A percentile compares a stretch with the other conserved stretches of the same genome.
Conservation (phyloP, 2,113 vertebrate species). For the Calonectris borealis region DNA sequence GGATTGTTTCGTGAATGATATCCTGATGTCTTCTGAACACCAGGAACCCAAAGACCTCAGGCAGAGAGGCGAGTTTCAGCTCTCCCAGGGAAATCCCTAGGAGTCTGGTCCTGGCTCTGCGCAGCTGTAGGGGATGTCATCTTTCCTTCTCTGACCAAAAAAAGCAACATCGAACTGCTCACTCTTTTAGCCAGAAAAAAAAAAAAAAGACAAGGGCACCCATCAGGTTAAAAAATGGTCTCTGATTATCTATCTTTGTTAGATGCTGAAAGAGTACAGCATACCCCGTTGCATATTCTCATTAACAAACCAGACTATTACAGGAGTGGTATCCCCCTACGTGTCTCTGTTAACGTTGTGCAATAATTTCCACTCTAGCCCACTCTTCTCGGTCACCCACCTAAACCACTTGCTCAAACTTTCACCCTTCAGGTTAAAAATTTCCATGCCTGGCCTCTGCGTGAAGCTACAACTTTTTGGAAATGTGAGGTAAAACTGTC, state of each 20-base stretch:
- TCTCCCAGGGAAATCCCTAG: not conserved
- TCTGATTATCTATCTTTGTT: not conserved
- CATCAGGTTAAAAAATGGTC: not conserved
- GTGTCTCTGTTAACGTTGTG: not conserved
- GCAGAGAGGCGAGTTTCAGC: not conserved
- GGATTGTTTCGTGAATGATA: not conserved
- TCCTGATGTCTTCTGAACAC: not conserved
- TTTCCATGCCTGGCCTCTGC: not conserved
- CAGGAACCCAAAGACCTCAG: not conserved
- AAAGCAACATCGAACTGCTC: not conserved
- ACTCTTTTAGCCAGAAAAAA: not conserved
- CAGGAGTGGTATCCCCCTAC: not conserved
- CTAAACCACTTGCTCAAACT: not conserved
- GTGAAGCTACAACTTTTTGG: not conserved
- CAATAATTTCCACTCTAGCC: conserved; percentile 40
- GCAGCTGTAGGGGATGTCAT: not conserved
- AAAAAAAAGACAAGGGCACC: not conserved
- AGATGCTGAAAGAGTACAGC: not conserved
- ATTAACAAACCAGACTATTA: not conserved
- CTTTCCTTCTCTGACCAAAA: not conserved
- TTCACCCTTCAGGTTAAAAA: conserved; percentile 8
- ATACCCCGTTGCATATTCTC: not conserved
- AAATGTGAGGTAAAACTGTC: not conserved
- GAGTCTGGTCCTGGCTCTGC: not conserved
- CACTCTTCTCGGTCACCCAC: conserved; percentile 11